Base-by-base conservation (phyloP, 2,113 vertebrate species). In the Phocoena phocoena region DNA sequence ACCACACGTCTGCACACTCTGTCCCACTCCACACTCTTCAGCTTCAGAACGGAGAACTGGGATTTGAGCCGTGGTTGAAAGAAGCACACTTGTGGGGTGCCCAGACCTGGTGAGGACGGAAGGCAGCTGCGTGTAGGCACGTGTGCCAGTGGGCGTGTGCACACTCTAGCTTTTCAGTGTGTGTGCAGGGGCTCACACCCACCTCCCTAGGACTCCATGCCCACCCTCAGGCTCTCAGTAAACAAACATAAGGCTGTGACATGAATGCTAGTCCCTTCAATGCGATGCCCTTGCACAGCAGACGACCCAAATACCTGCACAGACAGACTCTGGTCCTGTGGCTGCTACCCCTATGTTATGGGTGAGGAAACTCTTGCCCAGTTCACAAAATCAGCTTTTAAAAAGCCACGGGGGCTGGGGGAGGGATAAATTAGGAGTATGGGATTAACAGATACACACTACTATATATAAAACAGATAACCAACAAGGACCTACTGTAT, bases 41-140 rank as follows among this genome's bases (percentile, higher is more conserved):
- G 65, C 92, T 73, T 73, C 80, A 63, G 70, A 58, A 68, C 4
- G 28, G 62, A 47, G 84, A 63, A 33, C 0, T 26, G 44, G 55
- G 10, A 36, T 70, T 58, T 6, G 0, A 47, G 53, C 23, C 33
- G 11, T 4, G 74, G 8, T 7, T 4, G 15, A 84, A 73, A 76
- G 81, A 1, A 25, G n/a, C 23, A 3, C 8, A 17, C 10, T 26
- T 6, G 31, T 21, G 58, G 31, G 25, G 5, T 11, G 11, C 33
- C 41, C 81, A 5, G 91, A 18, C 36, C 18, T 4, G 0, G 14
- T 15, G 8, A 76, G 79, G 62, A 67, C 31, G 23, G 65, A 38
- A 36, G 63, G 55, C 33, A 53, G 53, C 25, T 14, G 21, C 0
- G 0, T 2, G 8, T 4, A n/a, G 7, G 15, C 0, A 3, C 17